A percentile compares a stretch with the other conserved stretches of the same genome.
Evolutionary conservation across 1,140 invertebrate species (phyloP).

Genomic region (Lucilia sericata): DNA sequence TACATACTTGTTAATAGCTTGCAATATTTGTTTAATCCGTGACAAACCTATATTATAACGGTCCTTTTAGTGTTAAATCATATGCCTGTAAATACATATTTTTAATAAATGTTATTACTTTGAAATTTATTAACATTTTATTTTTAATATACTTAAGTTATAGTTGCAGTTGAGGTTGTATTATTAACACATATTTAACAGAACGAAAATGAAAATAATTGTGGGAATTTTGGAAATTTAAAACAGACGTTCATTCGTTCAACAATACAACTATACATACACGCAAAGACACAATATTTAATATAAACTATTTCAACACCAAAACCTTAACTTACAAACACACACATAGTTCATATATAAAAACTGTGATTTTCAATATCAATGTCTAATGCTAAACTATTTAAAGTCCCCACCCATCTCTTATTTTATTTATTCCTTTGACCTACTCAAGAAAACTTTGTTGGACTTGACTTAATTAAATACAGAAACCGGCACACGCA

Average conservation of each 20-base stretch:
- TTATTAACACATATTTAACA: not conserved
- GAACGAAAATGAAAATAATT: constrained; percentile 9
- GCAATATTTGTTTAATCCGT: no score
- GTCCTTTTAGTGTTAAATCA: no score
- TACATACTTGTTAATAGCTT: no score
- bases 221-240: constrained; percentile 42
- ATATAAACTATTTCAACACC: no score
- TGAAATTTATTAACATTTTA: no score
- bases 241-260: constrained; percentile 39
- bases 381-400: constrained; percentile 32
- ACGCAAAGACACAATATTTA: no score
- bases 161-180: not conserved
- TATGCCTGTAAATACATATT: no score
- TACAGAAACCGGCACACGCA: not conserved
- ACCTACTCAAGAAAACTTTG: not conserved
- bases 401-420: not conserved
- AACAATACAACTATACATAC: not conserved
- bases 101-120: no score
- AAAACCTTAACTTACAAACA: no score
- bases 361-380: constrained; percentile 26
- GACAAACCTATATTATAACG: no score
- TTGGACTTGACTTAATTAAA: constrained; percentile 5
- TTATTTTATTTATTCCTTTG: not conserved
- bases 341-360: not conserved
- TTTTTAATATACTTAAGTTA: no score